Evolutionary conservation across 1,140 invertebrate species (phyloP).

Genomic region (Antheraea pernyi): DNA sequence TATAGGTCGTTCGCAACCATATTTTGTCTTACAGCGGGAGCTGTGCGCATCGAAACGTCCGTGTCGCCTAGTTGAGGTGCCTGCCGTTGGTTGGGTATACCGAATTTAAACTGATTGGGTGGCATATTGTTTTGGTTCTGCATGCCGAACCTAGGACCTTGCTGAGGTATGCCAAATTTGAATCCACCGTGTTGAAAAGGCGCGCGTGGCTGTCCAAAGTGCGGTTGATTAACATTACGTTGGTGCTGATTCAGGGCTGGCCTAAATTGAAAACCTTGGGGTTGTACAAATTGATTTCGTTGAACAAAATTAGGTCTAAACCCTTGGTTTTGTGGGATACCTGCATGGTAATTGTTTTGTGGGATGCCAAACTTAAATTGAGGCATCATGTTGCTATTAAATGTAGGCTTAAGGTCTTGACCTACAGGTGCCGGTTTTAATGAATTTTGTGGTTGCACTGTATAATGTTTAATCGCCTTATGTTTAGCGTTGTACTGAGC

Average conservation of each 20-base stretch:
- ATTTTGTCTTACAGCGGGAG: not conserved
- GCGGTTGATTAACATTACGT: not conserved
- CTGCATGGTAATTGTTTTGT: not conserved
- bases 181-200: not conserved
- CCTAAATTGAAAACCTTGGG: not conserved
- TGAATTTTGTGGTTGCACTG: not conserved
- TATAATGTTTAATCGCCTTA: not conserved
- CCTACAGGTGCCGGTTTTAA: not conserved
- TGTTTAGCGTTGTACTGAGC: not conserved
- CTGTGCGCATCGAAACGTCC: constrained; percentile 5
- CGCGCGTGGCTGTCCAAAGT: not conserved
- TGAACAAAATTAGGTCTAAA: not conserved
- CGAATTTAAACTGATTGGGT: constrained; percentile 4
- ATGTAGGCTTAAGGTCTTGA: not conserved
- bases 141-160: not conserved
- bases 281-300: not conserved
- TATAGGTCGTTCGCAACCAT: not conserved
- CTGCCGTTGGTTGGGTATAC: not conserved
- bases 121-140: not conserved
- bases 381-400: not conserved
- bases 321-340: not conserved
- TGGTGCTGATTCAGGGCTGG: not conserved
- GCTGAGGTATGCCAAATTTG: not conserved
- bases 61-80: not conserved
- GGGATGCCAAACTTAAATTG: not conserved